Conservation (phyloP, 2,888 invertebrate species). For the Brachyopa scutellaris region DNA sequence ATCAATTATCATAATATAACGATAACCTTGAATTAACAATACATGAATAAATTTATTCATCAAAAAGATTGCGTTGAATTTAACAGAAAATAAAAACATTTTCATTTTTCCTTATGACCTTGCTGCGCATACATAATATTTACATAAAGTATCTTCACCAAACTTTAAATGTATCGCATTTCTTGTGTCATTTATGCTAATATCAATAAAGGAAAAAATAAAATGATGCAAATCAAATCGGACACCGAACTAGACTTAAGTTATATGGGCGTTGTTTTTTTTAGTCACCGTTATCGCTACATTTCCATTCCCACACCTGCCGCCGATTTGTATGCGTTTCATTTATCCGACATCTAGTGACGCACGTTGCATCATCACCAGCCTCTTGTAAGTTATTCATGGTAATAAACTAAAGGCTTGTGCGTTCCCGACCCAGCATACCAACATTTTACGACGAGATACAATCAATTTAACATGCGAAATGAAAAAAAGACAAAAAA, state of each 20-base stretch:
- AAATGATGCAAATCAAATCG: slow-evolving; percentile 5
- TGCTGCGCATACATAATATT: too few species aligned
- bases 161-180: slow-evolving; percentile 1
- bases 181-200: slow-evolving; percentile 32
- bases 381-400: slow-evolving; percentile 1
- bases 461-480: not conserved
- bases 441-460: too few species aligned
- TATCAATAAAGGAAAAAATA: not conserved
- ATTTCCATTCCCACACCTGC: not conserved
- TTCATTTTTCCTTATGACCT: not conserved
- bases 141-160: too few species aligned
- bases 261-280: not conserved
- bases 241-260: not conserved
- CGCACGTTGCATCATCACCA: slow-evolving; percentile 1
- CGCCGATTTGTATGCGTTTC: slow-evolving; percentile 10
- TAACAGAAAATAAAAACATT: not conserved
- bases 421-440: too few species aligned
- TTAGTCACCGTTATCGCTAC: not conserved
- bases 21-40: slow-evolving; percentile 17
- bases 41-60: not conserved
- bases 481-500: not conserved
- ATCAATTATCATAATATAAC: not conserved
- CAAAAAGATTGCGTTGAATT: not conserved
- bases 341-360: not conserved
- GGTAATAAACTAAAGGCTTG: too few species aligned